Base-by-base conservation (phyloP, 2,113 vertebrate genomes). In the Hyperopisus bebe region DNA sequence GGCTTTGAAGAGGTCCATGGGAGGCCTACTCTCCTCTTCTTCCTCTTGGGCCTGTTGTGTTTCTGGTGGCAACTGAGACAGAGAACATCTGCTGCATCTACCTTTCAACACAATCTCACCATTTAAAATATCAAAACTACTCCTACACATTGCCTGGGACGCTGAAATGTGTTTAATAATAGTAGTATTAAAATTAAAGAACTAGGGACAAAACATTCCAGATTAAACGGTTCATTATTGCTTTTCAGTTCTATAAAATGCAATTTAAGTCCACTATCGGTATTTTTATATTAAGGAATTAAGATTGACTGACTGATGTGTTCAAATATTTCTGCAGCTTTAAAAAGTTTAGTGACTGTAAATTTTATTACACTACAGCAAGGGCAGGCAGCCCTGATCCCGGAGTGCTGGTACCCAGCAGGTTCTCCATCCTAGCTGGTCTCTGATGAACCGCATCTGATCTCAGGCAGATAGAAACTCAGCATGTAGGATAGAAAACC, bases 1-100 rank as follows among this genome's bases (percentile, higher is more conserved):
- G 90, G 98, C 98, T 87, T 97, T 99, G 92, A 99, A 99, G 88
- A 99, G 95, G 91, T 99, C 98, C 96, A 99, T 98, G 17, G 98
- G 92, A 7, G 97, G 98, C 39, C 96, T 93, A 24, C 91, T 94
- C 92, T 95, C 96, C 93, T 94, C 95, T 2, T 93, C 96, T 7
- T 92, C 85, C 27, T 95, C 95, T 58, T 90, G 46, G 5, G 77
- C 74, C 84, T 90, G 90, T 80, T 92, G 35, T 8, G n/a, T 19
- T 24, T 86, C 44, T 21, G 35, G 44, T 19, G n/a, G 27, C 7
- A 70, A 50, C 53, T 39, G 10, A 24, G 85, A n/a, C 11, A 13
- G 87, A 31, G 21, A 44, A 44, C 21, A 44, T 21, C 82, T 48
- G 19, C 42, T 48, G 39, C 24, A 4, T 48, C 42, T 48, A 11